phyloP scores from a whole-genome alignment of 64 coral and sea anemone genomes.

The Platygyra sinensis region DNA sequence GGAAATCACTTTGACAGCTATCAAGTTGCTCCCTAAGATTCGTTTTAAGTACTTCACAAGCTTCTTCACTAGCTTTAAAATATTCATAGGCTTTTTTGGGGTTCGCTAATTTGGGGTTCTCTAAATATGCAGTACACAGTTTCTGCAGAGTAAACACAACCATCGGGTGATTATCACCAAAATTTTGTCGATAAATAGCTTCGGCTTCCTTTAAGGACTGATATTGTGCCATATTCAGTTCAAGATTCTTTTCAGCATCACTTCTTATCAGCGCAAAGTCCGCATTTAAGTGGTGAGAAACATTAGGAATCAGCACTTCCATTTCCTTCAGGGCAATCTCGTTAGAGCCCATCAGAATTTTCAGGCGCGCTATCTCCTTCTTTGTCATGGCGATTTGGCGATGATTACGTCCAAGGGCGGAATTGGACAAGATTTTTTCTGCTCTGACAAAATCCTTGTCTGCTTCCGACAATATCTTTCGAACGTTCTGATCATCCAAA shows the following conservation, averaged over 20 bases:
- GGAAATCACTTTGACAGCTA: background rate
- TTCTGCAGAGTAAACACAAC: background rate
- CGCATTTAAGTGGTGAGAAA: background rate
- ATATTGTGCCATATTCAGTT: background rate
- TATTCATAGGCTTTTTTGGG: background rate
- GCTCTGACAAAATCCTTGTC: background rate
- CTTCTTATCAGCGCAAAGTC: background rate
- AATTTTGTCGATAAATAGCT: background rate
- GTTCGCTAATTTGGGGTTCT: background rate
- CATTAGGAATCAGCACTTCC: too few species aligned
- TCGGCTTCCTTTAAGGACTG: background rate
- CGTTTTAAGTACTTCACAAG: slow-evolving; percentile 11
- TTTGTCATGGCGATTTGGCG: background rate
- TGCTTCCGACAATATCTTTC: background rate
- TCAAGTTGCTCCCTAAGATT: background rate
- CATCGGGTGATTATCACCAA: slow-evolving; percentile 18
- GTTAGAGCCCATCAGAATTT: background rate
- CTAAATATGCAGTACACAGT: background rate
- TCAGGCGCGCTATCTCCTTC: background rate
- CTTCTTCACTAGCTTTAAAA: background rate
- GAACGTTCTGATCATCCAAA: background rate
- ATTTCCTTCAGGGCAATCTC: background rate
- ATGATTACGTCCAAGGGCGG: background rate
- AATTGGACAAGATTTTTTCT: background rate
- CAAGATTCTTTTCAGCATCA: background rate